These are phyloP conservation scores for Rhodeus uyekii DNA, from an alignment of 2,797 vertebrate genomes.

Conservation along the genomic window DNA sequence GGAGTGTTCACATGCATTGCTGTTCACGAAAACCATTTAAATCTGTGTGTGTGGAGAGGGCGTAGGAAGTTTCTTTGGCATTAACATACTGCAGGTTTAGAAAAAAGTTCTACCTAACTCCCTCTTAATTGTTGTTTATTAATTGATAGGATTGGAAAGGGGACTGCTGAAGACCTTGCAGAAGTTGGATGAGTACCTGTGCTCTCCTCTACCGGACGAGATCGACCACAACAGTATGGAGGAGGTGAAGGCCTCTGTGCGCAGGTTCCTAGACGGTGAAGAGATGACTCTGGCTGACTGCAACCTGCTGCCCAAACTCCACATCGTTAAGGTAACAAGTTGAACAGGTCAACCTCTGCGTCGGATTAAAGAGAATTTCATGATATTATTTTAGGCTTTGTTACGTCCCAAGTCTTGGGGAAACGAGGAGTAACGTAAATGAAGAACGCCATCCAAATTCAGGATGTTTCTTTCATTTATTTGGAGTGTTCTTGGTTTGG, in stretches of 20 bases:
- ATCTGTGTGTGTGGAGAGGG: too few species aligned
- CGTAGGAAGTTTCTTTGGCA: too few species aligned
- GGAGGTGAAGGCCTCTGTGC: constrained; percentile 83
- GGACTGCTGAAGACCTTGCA: constrained; percentile 94
- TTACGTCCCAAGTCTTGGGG: too few species aligned
- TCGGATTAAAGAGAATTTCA: background rate
- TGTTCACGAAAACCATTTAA: background rate
- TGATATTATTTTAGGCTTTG: background rate
- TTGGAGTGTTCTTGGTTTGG: too few species aligned
- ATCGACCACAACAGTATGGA: constrained; percentile 98
- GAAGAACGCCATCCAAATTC: too few species aligned
- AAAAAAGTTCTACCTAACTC: background rate
- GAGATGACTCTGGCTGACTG: constrained; percentile 98
- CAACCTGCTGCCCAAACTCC: constrained; percentile 96
- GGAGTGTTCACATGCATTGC: background rate
- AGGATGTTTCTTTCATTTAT: too few species aligned
- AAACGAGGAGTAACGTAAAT: too few species aligned
- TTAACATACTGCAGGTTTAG: background rate
- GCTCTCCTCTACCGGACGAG: constrained; percentile 91
- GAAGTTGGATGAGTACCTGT: constrained; percentile 95
- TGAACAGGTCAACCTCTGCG: background rate
- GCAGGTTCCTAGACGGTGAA: constrained; percentile 93
- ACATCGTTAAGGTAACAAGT: constrained; percentile 90
- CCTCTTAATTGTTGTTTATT: background rate
- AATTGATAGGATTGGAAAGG: constrained; percentile 83